Evolutionary conservation across 1,140 invertebrate species (phyloP), one percentile per base, ranked within the genome.

Genomic region (Littorina saxatilis): DNA sequence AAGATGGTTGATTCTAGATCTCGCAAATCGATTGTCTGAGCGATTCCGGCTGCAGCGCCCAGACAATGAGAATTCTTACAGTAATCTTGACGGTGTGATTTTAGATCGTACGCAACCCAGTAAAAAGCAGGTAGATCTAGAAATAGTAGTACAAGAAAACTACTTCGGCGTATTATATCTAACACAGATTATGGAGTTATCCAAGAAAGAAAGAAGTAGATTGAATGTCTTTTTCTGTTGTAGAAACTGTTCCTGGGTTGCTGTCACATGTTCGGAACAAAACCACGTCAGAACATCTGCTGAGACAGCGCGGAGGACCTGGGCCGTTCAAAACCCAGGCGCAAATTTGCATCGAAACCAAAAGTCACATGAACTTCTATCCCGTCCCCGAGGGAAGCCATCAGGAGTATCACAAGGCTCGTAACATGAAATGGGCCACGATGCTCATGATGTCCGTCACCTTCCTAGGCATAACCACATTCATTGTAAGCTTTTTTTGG

Each of bases 331-430:
- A 86, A 47, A 72, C 83, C n/a, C 70, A 84, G n/a, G 78, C 75
- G 47, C 84, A 89, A 66, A 58, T 90, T 40, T 84, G 81, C 76
- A 66, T 80, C 39, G 85, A 84, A 29, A 81, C 86, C 72, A 84
- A 85, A 55, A 61, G 66, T 55, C 82, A 82, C 32, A 86, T 90
- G 85, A 81, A 90, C 66, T 70, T 82, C 75, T 58, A 85, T 66
- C 89, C 89, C n/a, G 81, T 88, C 35, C 88, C 89, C 11, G 81
- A 85, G 79, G 89, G 89, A 0, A 85, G 82, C 9, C 90, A 88
- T 88, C 61, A 86, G 77, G 83, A 87, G 58, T 58, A 80, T 17
- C 87, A 87, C 55, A 70, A 82, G 11, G 70, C 29, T 9, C 79
- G 76, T 27, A 84, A 85, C 66, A n/a, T 52, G 50, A 84, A 82